phyloP scores from a whole-genome alignment of 1,140 invertebrate species.

The Dendrolimus kikuchii region DNA sequence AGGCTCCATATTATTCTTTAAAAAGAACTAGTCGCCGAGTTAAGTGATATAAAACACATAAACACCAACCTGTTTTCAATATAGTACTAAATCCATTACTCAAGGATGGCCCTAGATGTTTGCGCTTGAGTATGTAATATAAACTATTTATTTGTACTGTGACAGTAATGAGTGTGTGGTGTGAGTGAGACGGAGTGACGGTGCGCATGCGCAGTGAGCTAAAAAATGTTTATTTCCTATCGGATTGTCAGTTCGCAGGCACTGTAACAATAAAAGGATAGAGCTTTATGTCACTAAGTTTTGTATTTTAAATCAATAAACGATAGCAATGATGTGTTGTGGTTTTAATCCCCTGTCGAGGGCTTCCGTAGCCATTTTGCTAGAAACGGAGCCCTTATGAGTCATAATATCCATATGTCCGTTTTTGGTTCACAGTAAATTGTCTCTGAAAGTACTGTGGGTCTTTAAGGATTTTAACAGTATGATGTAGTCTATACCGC shows the following conservation, averaged over 20 bases:
- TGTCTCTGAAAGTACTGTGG: too few relatives aligned
- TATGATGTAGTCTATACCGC: too few relatives aligned
- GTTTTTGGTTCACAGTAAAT: too few relatives aligned
- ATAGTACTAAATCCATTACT: conserved; percentile 48
- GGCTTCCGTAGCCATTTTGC: too few relatives aligned
- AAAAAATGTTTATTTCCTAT: conserved; percentile 68
- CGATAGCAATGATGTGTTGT: conserved; percentile 58
- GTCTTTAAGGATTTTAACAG: too few relatives aligned
- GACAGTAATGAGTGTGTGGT: conserved; percentile 41
- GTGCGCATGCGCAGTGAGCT: conserved; percentile 34
- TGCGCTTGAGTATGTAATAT: conserved; percentile 63
- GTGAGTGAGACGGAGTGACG: conserved; percentile 21
- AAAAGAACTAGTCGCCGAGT: conserved; percentile 25
- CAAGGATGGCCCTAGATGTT: conserved; percentile 55
- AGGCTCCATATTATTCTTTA: conserved; percentile 14
- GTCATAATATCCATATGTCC: too few relatives aligned
- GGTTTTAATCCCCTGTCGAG: conserved; percentile 4
- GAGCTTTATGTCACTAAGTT: conserved; percentile 72
- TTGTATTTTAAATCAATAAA: conserved; percentile 73
- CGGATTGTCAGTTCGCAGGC: conserved; percentile 70
- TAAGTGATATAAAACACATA: conserved; percentile 28
- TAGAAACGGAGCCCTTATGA: too few relatives aligned
- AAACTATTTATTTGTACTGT: conserved; percentile 65
- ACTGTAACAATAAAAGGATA: conserved; percentile 72
- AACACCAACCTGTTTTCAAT: conserved; percentile 47